Conservation (phyloP, 2,888 invertebrate species). For the Standfussiana lucernea region DNA sequence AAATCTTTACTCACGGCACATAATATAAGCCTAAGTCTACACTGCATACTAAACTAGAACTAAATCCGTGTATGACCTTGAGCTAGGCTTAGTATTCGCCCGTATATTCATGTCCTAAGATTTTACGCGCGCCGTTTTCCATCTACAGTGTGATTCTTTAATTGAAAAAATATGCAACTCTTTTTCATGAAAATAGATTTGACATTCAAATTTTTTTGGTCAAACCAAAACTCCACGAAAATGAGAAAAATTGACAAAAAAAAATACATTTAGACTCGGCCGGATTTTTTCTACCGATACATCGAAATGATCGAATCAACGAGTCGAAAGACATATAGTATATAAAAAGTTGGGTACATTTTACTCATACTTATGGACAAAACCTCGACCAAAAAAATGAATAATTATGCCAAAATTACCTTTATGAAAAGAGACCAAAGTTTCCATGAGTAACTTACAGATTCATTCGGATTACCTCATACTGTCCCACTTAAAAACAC, state of each 20-base stretch:
- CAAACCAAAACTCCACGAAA: not conserved
- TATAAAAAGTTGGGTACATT: not conserved
- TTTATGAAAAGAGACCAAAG: not conserved
- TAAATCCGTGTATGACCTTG: conserved; percentile 37
- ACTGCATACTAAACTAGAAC: conserved; percentile 39
- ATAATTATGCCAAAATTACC: not conserved
- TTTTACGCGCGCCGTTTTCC: conserved; percentile 1
- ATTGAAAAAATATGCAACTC: not conserved
- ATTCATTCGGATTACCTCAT: not conserved
- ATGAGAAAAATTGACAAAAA: not conserved
- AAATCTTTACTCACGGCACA: not conserved
- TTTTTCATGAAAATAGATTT: not conserved
- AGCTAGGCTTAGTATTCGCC: conserved; percentile 3
- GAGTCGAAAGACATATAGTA: too few species aligned
- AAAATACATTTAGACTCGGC: not conserved
- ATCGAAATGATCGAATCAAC: not conserved
- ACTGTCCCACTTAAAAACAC: not conserved
- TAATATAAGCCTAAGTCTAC: conserved; percentile 16
- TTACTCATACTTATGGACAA: not conserved
- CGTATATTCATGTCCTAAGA: conserved; percentile 30
- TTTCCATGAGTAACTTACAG: not conserved
- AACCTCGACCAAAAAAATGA: not conserved
- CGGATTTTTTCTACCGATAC: not conserved
- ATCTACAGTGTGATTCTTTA: not conserved
- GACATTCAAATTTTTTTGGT: not conserved